Conservation (phyloP, 2,113 vertebrate species). For the Struthidea cinerea region DNA sequence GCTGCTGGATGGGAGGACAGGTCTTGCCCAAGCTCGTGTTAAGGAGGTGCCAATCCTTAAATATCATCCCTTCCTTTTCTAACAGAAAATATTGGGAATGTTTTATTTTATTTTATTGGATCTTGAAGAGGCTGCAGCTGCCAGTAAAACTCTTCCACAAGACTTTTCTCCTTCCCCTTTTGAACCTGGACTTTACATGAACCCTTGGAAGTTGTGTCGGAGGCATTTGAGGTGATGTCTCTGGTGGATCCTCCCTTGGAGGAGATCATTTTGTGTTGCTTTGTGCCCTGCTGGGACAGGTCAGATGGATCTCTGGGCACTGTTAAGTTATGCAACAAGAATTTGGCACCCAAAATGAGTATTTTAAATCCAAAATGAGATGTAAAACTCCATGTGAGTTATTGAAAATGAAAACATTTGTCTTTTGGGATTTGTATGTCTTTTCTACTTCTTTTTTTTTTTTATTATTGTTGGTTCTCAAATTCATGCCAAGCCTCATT, state of each 20-base stretch:
- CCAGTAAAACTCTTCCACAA: background rate
- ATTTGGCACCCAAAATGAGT: background rate
- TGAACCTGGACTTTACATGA: background rate
- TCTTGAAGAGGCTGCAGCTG: background rate
- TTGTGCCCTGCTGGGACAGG: background rate
- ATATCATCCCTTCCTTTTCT: background rate
- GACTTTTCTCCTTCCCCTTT: background rate
- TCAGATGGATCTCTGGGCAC: background rate
- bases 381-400: background rate
- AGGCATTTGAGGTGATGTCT: background rate
- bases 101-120: background rate
- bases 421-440: background rate
- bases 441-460: background rate
- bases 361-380: background rate
- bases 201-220: background rate
- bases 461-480: background rate
- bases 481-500: background rate
- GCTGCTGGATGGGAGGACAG: background rate
- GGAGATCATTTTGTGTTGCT: background rate
- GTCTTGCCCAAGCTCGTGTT: background rate
- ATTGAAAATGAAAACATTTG: background rate
- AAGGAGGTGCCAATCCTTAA: background rate
- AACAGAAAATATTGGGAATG: background rate
- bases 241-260: background rate
- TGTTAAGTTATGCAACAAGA: background rate